Evolutionary conservation across 2,888 invertebrate genomes (phyloP), one percentile per base, ranked within the genome.

Genomic region (Sepioteuthis lessoniana): DNA sequence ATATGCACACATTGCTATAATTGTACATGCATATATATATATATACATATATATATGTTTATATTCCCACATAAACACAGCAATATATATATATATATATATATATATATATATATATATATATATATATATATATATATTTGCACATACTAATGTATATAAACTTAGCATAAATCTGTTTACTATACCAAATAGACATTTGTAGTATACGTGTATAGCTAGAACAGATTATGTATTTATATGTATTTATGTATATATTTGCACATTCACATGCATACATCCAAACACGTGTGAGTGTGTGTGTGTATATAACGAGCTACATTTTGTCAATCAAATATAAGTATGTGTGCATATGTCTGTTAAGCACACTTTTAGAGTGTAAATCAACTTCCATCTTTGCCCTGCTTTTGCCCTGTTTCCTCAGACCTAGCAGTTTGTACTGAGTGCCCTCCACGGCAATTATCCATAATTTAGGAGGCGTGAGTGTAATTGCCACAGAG

Each of bases 401-500:
- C 76, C 76, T n/a, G 76, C 19, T 50, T 50, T 50, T 50, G 50
- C 55, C 55, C 55, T 55, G 35, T 76, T 76, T 76, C 76, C 76
- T 76, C 76, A 76, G 76, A 35, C 16, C n/a, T 13, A 76, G 76
- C 76, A n/a, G 76, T 76, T 76, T 76, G 76, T 76, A 76, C 76
- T n/a, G 76, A 76, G n/a, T 76, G 76, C n/a, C n/a, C 76, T 76
- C 76, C 13, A 76, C 76, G 76, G n/a, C 76, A 76, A 76, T 76
- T 35, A 76, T 76, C 76, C 76, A 76, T 76, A 76, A 76, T 76
- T 76, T 76, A 10, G 76, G 76, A n/a, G 76, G n/a, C 76, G n/a
- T 76, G n/a, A n/a, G n/a, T 16, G 76, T n/a, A 76, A 76, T 76
- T 76, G 76, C n/a, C 16, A n/a, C n/a, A 76, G 76, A 76, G 76